Conservation (phyloP, 92 coral and sea anemone species). For the Heteractis magnifica region DNA sequence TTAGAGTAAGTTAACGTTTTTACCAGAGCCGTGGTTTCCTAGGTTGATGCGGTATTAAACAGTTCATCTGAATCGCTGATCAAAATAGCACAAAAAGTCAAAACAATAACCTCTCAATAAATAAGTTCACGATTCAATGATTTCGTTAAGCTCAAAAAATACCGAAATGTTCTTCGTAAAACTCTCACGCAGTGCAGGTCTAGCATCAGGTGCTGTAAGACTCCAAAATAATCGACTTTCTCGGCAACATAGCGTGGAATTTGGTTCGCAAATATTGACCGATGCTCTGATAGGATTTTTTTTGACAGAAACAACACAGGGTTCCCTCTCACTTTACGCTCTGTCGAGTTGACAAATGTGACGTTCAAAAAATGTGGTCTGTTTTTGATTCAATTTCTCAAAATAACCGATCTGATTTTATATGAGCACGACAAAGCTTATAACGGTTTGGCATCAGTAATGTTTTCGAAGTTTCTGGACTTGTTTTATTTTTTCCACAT, state of each 20-base stretch:
- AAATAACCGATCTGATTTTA: not conserved
- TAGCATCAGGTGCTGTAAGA: not conserved
- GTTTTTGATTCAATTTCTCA: not conserved
- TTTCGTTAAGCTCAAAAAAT: not conserved
- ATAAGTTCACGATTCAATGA: not conserved
- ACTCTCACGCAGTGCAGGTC: not conserved
- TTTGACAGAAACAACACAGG: not conserved
- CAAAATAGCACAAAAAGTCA: not conserved
- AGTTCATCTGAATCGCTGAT: not conserved
- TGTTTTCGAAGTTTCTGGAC: not conserved
- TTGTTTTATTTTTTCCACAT: not conserved
- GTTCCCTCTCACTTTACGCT: not conserved
- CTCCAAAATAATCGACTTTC: not conserved
- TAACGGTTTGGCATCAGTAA: not conserved
- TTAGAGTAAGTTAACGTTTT: not conserved
- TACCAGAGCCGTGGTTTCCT: not conserved
- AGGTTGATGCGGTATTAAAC: not conserved
- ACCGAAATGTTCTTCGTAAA: not conserved
- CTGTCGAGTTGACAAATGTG: not conserved
- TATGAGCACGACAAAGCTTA: not conserved
- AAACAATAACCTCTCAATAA: not conserved
- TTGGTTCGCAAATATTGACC: not conserved
- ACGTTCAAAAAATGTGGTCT: not conserved
- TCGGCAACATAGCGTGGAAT: not conserved
- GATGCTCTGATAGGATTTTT: not conserved